Conservation (phyloP, 2,113 vertebrate genomes). For the Psephotus haematonotus region DNA sequence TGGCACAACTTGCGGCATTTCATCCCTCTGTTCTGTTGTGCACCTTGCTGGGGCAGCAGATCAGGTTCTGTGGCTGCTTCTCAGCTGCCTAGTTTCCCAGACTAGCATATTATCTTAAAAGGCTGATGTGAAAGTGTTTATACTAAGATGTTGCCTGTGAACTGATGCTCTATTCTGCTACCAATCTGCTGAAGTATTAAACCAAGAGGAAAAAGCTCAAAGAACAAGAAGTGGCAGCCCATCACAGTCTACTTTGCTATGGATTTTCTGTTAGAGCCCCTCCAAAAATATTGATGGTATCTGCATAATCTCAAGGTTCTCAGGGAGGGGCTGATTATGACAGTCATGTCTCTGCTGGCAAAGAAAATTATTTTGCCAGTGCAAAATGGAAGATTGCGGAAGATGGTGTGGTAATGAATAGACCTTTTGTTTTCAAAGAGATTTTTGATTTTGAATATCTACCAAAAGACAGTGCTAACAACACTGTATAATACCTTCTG, state of each 20-base stretch:
- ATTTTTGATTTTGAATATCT: not conserved
- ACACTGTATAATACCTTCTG: not conserved
- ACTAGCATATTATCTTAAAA: not conserved
- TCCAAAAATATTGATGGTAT: not conserved
- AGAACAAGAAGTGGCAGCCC: not conserved
- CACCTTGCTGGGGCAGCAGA: not conserved
- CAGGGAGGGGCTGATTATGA: not conserved
- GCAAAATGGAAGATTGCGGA: not conserved
- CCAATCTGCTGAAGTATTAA: not conserved
- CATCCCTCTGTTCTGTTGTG: not conserved
- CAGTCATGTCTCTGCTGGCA: not conserved
- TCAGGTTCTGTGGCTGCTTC: not conserved
- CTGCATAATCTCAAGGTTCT: not conserved
- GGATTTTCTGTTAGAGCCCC: not conserved
- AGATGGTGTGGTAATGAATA: not conserved
- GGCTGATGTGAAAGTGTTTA: not conserved
- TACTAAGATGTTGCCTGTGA: not conserved
- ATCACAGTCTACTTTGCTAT: not conserved
- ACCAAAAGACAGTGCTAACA: not conserved
- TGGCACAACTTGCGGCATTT: not conserved
- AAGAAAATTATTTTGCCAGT: not conserved
- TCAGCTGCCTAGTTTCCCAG: not conserved
- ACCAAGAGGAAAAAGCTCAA: not conserved
- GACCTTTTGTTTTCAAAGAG: not conserved
- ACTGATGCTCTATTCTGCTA: not conserved